A percentile compares a stretch with the other conserved stretches of the same genome.
Evolutionary conservation across 2,113 vertebrate genomes (phyloP).

Genomic region (Willisornis vidua): DNA sequence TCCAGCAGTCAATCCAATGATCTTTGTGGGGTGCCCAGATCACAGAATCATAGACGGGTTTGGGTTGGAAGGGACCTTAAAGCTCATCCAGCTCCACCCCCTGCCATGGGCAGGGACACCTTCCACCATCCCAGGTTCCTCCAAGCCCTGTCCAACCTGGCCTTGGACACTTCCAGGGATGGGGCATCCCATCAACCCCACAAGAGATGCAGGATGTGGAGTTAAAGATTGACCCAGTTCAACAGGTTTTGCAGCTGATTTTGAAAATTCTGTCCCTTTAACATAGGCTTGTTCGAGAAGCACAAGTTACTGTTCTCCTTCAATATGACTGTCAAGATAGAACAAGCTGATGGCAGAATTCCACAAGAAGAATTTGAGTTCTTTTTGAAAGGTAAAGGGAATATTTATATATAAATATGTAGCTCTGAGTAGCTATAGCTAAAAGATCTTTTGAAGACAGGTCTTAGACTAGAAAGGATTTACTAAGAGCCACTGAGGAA

Average conservation of each 20-base stretch:
- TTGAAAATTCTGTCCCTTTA: neutral
- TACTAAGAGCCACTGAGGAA: neutral
- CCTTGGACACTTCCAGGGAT: neutral
- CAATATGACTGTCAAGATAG: conserved; percentile 93
- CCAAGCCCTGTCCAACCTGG: neutral
- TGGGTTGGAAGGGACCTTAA: neutral
- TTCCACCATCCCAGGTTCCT: neutral
- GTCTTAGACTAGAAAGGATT: neutral
- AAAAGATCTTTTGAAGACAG: neutral
- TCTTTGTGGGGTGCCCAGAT: neutral
- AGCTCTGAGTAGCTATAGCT: neutral
- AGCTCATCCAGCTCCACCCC: neutral
- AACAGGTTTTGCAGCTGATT: neutral
- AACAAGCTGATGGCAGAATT: conserved; percentile 85
- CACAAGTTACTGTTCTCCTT: conserved; percentile 96
- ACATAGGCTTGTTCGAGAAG: conserved; percentile 89
- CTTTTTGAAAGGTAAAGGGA: conserved; percentile 89
- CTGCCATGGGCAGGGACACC: neutral
- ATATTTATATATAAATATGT: neutral
- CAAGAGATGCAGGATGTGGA: neutral
- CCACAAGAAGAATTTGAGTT: conserved; percentile 94
- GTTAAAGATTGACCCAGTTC: neutral
- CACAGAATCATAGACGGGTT: neutral
- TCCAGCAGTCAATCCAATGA: neutral
- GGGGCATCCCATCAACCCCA: neutral